Evolutionary conservation across 2,797 vertebrate species (phyloP), one percentile per base, ranked within the genome.

Genomic region (Antrozous pallidus): DNA sequence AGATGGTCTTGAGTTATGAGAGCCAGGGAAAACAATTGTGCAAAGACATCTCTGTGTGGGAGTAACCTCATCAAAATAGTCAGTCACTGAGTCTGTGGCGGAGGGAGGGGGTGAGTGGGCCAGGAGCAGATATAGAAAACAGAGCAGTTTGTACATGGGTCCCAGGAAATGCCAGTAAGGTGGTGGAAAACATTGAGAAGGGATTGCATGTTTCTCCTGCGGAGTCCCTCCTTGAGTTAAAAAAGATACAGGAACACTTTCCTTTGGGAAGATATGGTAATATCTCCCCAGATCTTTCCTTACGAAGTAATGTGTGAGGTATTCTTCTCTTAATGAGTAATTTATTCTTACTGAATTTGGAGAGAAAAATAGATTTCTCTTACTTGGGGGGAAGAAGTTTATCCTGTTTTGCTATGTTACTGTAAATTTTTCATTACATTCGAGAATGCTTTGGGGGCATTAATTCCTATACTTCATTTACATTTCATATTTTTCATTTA

Each of bases 1-100:
- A 95, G 88, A 93, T 95, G 88, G 70, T 78, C 85, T 84, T 87
- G 24, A 88, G 61, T 74, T 94, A 78, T 90, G 74, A 96, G 95
- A 92, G 40, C 77, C 42, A 86, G 73, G 54, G 38, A 75, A 93
- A 95, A 95, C 85, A 77, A 65, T 91, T 84, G 73, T 90, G 56
- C 71, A 91, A 86, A 93, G 85, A 70, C 74, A 88, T 83, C 84
- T 84, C 20, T 22, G 26, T 54, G 40, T 0, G 0, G 65, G 49
- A 63, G 75, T 78, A 90, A 13, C 42, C 42, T 92, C 63, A 56
- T 88, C 81, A 83, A 82, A 89, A 81, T 36, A 89, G 56, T 78
- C 85, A 51, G 56, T 95, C 70, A 77, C 26, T 56, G 40, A 87
- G 6, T 75, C 75, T 78, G 36, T 0, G 0, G 31, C 40, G 22